phyloP scores from a whole-genome alignment of 1,140 invertebrate genomes.

The Drosophila orena region DNA sequence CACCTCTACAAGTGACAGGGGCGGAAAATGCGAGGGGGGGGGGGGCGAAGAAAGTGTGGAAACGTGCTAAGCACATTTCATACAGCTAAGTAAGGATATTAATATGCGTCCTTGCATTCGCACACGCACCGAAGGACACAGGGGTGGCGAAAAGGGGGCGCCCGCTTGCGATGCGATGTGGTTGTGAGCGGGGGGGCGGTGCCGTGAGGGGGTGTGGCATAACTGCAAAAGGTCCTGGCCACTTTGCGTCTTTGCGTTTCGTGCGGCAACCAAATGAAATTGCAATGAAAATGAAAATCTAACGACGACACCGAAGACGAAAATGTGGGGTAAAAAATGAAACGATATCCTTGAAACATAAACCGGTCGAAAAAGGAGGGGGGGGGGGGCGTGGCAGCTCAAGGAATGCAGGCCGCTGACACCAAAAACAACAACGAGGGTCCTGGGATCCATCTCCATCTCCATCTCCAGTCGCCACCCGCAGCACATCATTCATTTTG shows the following conservation, averaged over 20 bases:
- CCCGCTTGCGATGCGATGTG: no score
- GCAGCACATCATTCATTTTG: conserved; percentile 80
- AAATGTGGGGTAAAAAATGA: conserved; percentile 74
- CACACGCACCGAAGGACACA: conserved; percentile 48
- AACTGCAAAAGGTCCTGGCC: conserved; percentile 45
- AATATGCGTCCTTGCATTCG: conserved; percentile 76
- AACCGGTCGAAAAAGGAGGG: conserved; percentile 12
- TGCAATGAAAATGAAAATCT: conserved; percentile 83
- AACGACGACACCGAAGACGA: conserved; percentile 54
- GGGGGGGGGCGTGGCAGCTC: conserved; percentile 6
- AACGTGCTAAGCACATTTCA: conserved; percentile 72
- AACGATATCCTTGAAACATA: conserved; percentile 78
- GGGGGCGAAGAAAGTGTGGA: conserved; percentile 36
- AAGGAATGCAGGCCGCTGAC: conserved; percentile 59
- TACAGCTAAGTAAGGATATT: conserved; percentile 80
- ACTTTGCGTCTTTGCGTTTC: conserved; percentile 69
- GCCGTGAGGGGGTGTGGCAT: background rate
- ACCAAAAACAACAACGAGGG: conserved; percentile 20
- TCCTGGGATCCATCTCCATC: background rate
- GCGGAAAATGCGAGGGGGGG: no score
- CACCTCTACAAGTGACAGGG: conserved; percentile 6
- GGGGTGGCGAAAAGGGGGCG: background rate
- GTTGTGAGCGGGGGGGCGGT: no score
- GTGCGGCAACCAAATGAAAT: conserved; percentile 80
- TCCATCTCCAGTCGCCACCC: conserved; percentile 26